phyloP scores from a whole-genome alignment of 2,797 vertebrate genomes.

The Lepilemur ruficaudatus region DNA sequence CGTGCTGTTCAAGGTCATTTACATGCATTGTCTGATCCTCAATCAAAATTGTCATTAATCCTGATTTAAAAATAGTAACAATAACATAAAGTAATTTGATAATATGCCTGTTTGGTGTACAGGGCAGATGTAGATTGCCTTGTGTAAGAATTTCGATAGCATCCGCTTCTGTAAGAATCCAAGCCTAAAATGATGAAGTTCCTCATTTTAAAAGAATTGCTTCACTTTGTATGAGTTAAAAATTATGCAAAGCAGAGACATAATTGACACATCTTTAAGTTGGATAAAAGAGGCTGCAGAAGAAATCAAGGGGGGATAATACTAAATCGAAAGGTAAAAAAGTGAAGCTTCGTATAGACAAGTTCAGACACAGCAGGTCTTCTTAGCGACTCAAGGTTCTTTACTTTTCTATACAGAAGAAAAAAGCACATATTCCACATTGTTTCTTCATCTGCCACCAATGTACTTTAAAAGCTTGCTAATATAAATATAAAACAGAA shows the following conservation, averaged over 20 bases:
- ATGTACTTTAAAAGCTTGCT: background rate
- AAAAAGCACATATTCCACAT: background rate
- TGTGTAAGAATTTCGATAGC: background rate
- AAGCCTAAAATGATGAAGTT: background rate
- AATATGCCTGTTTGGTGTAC: background rate
- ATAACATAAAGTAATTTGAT: background rate
- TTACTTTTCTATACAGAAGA: background rate
- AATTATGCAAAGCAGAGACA: background rate
- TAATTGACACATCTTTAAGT: background rate
- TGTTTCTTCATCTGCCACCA: background rate
- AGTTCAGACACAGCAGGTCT: background rate
- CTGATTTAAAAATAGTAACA: background rate
- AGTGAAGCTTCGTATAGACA: background rate
- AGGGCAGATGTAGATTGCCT: background rate
- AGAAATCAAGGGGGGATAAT: background rate
- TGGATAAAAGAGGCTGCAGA: background rate
- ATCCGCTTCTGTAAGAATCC: background rate
- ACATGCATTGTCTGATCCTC: background rate
- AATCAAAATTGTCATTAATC: background rate
- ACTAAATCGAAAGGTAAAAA: background rate
- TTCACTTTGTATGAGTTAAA: background rate
- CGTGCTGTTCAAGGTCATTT: background rate
- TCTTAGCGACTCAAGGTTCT: background rate
- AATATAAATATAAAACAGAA: conserved; percentile 33
- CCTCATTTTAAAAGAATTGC: background rate